Evolutionary conservation across 2,113 vertebrate genomes (phyloP), one percentile per base, ranked within the genome.

Genomic region (Micronisus gabar): DNA sequence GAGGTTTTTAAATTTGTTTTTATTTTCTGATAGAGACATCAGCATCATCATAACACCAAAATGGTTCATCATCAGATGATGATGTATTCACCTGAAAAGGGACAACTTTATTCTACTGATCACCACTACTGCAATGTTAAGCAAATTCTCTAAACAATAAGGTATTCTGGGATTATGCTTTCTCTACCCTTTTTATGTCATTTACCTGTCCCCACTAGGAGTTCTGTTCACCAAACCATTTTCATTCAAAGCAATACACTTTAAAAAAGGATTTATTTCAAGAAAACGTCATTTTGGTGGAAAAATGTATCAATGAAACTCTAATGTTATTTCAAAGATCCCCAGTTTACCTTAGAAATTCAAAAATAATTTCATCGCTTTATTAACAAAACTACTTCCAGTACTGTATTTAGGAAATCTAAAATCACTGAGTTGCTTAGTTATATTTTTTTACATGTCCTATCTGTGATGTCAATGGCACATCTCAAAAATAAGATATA

Each of bases 401-500:
- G 48, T 53, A 66, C 22, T 90, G 27, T 52, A 63, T 91, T 91
- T 76, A 96, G 87, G 34, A 97, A 96, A 96, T 92, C 67, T 88
- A 96, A 97, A 96, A 95, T 23, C 74, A 92, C 36, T 62, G 72
- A 53, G 67, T 95, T 89, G 40, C 65, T 95, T 70, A 76, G 67
- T 75, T 80, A 59, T 91, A 88, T 65, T 93, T 97, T 97, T 97
- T 95, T 9, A 52, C 27, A 55, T 66, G 21, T 87, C 32, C 83
- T 91, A 95, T 96, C 92, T 95, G 78, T 91, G 83, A 58, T 68
- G 76, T 34, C 95, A 96, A 88, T 32, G 86, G 70, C 84, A 88
- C 38, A 93, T 45, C 34, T 93, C 70, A 95, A 96, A 96, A 97
- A 95, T 89, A 96, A 97, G 61, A 95, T 90, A 43, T 29, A 96